Conservation (phyloP, 2,888 invertebrate genomes). For the Aleiodes alternator region DNA sequence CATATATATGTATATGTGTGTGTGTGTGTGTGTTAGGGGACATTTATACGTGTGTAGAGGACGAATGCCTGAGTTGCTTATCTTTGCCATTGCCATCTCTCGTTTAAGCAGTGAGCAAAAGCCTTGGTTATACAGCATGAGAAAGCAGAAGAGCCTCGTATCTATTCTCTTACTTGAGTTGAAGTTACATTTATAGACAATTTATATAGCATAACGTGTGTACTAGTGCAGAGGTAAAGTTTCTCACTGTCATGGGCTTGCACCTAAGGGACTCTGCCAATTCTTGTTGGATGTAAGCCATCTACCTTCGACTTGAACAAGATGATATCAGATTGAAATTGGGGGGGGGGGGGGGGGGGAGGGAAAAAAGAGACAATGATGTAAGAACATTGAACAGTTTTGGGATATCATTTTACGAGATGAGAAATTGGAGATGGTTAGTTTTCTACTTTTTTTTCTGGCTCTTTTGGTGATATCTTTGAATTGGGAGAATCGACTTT, state of each 20-base stretch:
- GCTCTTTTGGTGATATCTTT: too few species aligned
- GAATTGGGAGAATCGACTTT: too few species aligned
- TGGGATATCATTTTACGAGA: constrained; percentile 26
- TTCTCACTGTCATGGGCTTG: constrained; percentile 1
- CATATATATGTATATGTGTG: constrained; percentile 48
- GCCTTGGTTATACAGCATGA: neutral
- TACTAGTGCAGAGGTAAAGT: constrained; percentile 58
- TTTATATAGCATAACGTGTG: constrained; percentile 37
- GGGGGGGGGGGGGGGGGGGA: neutral
- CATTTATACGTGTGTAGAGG: constrained; percentile 36
- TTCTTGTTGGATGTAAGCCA: constrained; percentile 40
- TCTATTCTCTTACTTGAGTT: too few species aligned
- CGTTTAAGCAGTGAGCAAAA: constrained; percentile 28
- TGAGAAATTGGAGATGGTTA: constrained; percentile 30
- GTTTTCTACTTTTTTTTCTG: neutral
- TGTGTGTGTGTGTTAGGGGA: constrained; percentile 40
- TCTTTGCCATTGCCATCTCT: constrained; percentile 41
- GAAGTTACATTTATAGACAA: neutral
- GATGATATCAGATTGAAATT: neutral
- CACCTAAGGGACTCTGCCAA: constrained; percentile 25
- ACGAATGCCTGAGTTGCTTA: constrained; percentile 21
- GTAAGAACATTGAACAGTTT: constrained; percentile 40
- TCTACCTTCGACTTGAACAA: constrained; percentile 7
- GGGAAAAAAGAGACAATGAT: constrained; percentile 5
- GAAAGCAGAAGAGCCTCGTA: too few species aligned